These are phyloP conservation scores for Taurulus bubalis DNA, from an alignment of 2,113 vertebrate genomes.

Conservation along the genomic window DNA sequence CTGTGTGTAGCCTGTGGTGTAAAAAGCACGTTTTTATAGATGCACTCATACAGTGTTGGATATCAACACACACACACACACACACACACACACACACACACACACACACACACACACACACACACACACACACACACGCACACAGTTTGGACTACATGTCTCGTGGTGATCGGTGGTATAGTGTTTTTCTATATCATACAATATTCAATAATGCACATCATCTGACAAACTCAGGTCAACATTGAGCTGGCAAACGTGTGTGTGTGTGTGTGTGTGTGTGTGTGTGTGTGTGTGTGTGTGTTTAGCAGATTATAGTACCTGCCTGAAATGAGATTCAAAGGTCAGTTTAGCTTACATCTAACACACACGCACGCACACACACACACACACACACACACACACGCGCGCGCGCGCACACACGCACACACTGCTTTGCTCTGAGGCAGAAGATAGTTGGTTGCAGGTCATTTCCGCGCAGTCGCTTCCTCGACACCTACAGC, in stretches of 20 bases:
- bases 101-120: neutral
- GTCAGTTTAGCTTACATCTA: conserved; percentile 45
- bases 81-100: neutral
- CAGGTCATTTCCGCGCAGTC: neutral
- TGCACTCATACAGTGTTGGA: conserved; percentile 11
- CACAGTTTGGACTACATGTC: conserved; percentile 4
- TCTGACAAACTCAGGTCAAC: neutral
- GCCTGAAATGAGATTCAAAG: conserved; percentile 54
- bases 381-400: conserved; percentile 16
- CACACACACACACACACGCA: neutral
- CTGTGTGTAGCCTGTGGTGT: neutral
- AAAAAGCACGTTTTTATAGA: conserved; percentile 41
- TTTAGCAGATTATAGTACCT: conserved; percentile 12
- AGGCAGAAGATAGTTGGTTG: neutral
- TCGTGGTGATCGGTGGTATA: neutral
- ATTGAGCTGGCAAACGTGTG: neutral
- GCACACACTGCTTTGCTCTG: neutral
- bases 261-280: conserved; percentile 2
- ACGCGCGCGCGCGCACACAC: conserved; percentile 14
- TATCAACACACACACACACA: neutral
- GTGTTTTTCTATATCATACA: too few species aligned
- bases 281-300: conserved; percentile 6
- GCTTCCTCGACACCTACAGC: neutral
- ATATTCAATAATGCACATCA: neutral
- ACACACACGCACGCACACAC: conserved; percentile 31